Evolutionary conservation across 1,140 invertebrate genomes (phyloP).

Genomic region (Lordiphosa mommai): DNA sequence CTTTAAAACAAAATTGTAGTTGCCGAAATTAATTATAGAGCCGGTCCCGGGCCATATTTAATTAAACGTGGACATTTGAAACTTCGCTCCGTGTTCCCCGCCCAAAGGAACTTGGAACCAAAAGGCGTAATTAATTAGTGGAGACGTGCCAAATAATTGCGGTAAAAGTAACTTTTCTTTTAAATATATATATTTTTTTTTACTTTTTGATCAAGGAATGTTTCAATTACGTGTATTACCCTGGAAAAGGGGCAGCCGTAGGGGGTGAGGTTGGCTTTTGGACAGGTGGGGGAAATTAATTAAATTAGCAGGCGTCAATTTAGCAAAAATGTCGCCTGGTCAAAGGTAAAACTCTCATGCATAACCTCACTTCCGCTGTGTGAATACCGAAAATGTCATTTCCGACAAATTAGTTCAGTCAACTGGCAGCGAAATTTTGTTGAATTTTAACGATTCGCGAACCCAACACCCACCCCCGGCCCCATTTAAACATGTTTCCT

Average conservation of each 20-base stretch:
- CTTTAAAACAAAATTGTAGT: slow-evolving; percentile 71
- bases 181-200: slow-evolving; percentile 35
- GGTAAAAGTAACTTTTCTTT: slow-evolving; percentile 66
- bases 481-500: slow-evolving; percentile 68
- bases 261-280: slow-evolving; percentile 10
- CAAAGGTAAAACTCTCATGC: slow-evolving; percentile 47
- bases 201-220: slow-evolving; percentile 67
- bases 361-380: slow-evolving; percentile 42
- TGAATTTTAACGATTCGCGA: slow-evolving; percentile 41
- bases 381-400: slow-evolving; percentile 63
- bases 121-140: slow-evolving; percentile 77
- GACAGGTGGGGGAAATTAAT: slow-evolving; percentile 68
- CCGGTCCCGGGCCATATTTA: slow-evolving; percentile 61
- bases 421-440: slow-evolving; percentile 56
- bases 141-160: slow-evolving; percentile 74
- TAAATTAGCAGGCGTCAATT: slow-evolving; percentile 73
- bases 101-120: slow-evolving; percentile 36
- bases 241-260: not conserved
- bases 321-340: slow-evolving; percentile 56
- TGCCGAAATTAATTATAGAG: slow-evolving; percentile 75
- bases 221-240: slow-evolving; percentile 73
- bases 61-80: slow-evolving; percentile 74
- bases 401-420: slow-evolving; percentile 73
- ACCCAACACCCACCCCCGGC: not conserved
- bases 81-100: slow-evolving; percentile 25